A percentile compares a stretch with the other conserved stretches of the same genome.
These are phyloP conservation scores for Caretta caretta DNA, from an alignment of 2,113 vertebrate genomes.

Conservation along the genomic window DNA sequence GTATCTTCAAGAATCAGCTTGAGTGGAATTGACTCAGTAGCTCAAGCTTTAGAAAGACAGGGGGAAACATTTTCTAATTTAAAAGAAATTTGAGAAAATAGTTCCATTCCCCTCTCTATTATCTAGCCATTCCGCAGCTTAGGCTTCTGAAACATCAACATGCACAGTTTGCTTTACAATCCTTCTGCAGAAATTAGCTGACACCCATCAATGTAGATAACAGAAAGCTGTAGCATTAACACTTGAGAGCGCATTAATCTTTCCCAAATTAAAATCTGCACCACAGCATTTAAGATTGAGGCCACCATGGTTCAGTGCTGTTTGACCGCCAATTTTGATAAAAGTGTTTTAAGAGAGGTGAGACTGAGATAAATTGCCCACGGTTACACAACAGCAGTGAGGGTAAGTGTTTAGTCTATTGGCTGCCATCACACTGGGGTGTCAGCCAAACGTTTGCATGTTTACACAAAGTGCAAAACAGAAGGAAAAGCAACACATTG, in stretches of 20 bases:
- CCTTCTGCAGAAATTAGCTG: constrained; percentile 87
- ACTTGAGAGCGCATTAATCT: constrained; percentile 94
- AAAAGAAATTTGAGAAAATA: constrained; percentile 88
- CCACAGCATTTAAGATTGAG: constrained; percentile 92
- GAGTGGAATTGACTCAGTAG: constrained; percentile 71
- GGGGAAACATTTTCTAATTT: constrained; percentile 85
- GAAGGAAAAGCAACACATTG: constrained; percentile 31
- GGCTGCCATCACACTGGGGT: constrained; percentile 65
- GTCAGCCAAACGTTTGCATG: constrained; percentile 75
- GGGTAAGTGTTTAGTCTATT: constrained; percentile 75
- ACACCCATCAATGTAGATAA: constrained; percentile 92
- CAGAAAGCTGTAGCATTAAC: constrained; percentile 87
- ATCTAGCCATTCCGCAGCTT: constrained; percentile 75
- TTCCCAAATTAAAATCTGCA: constrained; percentile 99
- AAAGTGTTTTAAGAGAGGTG: constrained; percentile 95
- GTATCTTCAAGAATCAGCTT: constrained; percentile 72
- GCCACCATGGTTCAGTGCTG: constrained; percentile 88
- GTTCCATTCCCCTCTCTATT: constrained; percentile 80
- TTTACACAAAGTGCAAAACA: constrained; percentile 75
- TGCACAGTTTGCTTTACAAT: constrained; percentile 80
- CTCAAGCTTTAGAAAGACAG: constrained; percentile 67
- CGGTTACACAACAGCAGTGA: constrained; percentile 75
- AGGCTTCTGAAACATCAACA: constrained; percentile 76
- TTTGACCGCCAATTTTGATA: constrained; percentile 97
- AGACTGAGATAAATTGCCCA: constrained; percentile 97